Evolutionary conservation across 2,888 invertebrate genomes (phyloP).

Genomic region (Cancer borealis): DNA sequence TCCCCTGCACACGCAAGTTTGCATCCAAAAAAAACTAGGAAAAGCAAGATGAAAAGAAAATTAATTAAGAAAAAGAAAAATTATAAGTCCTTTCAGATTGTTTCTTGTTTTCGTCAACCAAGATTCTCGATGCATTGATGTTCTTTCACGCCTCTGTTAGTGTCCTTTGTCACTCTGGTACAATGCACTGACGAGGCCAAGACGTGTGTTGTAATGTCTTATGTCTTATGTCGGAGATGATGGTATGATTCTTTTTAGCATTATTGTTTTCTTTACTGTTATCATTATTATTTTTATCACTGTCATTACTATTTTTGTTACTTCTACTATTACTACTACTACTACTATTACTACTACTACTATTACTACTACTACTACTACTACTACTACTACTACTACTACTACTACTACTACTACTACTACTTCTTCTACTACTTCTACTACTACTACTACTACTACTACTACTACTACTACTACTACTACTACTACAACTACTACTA

Average conservation of each 20-base stretch:
- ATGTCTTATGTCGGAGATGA: not conserved
- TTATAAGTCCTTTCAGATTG: not conserved
- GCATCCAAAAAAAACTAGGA: too few relatives aligned
- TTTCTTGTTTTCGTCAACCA: not conserved
- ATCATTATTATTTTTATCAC: not conserved
- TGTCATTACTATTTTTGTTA: not conserved
- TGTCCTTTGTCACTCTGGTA: not conserved
- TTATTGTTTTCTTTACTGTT: too few relatives aligned
- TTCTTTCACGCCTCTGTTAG: too few relatives aligned
- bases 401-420: not conserved
- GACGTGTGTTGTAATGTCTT: not conserved
- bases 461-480: slow-evolving; percentile 16
- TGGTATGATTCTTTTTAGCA: not conserved
- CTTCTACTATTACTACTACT: not conserved
- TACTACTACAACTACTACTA: not conserved
- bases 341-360: not conserved
- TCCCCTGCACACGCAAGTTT: not conserved
- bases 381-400: slow-evolving; percentile 6
- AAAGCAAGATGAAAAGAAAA: too few relatives aligned
- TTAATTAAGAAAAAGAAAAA: not conserved
- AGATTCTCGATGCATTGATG: too few relatives aligned
- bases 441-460: slow-evolving; percentile 18
- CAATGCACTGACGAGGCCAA: not conserved
- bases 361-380: not conserved
- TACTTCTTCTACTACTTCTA: not conserved